Evolutionary conservation across 1,140 invertebrate genomes (phyloP).

Genomic region (Zaprionus inermis): DNA sequence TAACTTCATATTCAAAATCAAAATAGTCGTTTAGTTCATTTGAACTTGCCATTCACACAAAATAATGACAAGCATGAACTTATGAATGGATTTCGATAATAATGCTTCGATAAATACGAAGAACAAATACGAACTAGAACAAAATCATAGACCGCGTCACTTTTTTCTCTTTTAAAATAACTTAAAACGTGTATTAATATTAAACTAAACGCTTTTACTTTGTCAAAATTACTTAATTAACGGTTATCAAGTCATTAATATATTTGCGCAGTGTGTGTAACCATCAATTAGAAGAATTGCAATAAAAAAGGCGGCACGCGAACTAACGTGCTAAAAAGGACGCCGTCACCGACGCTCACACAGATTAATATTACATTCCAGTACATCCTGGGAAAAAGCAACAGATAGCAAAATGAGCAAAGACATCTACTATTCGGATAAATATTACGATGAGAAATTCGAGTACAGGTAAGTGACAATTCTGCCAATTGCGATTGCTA

Average conservation of each 20-base stretch:
- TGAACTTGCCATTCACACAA: conserved; percentile 5
- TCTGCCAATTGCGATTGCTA: conserved; percentile 40
- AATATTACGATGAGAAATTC: conserved; percentile 94
- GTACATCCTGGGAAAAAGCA: conserved; percentile 3
- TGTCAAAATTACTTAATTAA: neutral
- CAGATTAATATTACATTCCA: conserved; percentile 38
- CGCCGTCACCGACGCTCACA: conserved; percentile 36
- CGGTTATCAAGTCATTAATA: neutral
- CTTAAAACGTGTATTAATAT: conserved; percentile 21
- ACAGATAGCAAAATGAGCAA: conserved; percentile 74
- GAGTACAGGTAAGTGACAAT: conserved; percentile 90
- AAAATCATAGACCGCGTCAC: conserved; percentile 57
- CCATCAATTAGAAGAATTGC: too few species aligned
- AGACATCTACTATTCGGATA: conserved; percentile 95
- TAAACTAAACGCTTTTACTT: neutral
- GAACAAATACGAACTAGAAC: conserved; percentile 28
- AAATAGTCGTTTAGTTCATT: neutral
- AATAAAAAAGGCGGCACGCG: conserved; percentile 1
- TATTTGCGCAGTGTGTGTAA: neutral
- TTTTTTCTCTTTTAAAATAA: conserved; percentile 61
- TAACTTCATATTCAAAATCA: neutral
- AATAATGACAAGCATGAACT: neutral
- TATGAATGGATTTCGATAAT: conserved; percentile 2
- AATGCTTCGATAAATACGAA: conserved; percentile 6
- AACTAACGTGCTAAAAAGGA: conserved; percentile 42